These are phyloP conservation scores for Spheniscus mendiculus DNA, from an alignment of 2,113 vertebrate species.

Conservation along the genomic window DNA sequence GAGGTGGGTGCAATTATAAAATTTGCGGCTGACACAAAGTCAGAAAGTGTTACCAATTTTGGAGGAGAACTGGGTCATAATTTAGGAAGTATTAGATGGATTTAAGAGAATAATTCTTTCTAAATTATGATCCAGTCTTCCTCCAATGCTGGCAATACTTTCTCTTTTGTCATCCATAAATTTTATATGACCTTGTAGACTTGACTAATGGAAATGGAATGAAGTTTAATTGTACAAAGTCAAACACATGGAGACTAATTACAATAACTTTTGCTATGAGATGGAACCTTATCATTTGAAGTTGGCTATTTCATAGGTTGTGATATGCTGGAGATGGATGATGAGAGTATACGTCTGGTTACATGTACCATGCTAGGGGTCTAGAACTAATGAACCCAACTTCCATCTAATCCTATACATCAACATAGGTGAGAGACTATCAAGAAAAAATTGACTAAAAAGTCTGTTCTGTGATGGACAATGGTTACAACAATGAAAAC, in stretches of 20 bases:
- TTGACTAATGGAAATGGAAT: conserved; percentile 18
- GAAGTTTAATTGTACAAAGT: conserved; percentile 33
- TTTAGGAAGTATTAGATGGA: background rate
- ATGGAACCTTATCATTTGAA: background rate
- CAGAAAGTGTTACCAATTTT: background rate
- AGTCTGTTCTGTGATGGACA: background rate
- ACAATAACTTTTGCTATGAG: background rate
- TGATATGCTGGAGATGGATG: background rate
- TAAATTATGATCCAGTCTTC: conserved; percentile 5
- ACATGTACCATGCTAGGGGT: background rate
- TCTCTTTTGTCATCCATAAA: conserved; percentile 16
- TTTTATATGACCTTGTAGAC: conserved; percentile 18
- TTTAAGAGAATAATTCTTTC: conserved; percentile 8
- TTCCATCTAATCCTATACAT: background rate
- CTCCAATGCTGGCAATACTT: background rate
- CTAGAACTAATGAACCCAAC: background rate
- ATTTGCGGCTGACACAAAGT: background rate
- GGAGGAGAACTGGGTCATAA: background rate
- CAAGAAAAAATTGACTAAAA: background rate
- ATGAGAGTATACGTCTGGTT: background rate
- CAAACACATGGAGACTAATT: background rate
- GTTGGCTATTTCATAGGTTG: background rate
- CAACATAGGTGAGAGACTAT: background rate
- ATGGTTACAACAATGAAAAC: background rate
- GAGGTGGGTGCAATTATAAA: background rate